A percentile compares a stretch with the other conserved stretches of the same genome.
These are phyloP conservation scores for Apotomis betuletana DNA, from an alignment of 2,888 invertebrate genomes.

Conservation along the genomic window DNA sequence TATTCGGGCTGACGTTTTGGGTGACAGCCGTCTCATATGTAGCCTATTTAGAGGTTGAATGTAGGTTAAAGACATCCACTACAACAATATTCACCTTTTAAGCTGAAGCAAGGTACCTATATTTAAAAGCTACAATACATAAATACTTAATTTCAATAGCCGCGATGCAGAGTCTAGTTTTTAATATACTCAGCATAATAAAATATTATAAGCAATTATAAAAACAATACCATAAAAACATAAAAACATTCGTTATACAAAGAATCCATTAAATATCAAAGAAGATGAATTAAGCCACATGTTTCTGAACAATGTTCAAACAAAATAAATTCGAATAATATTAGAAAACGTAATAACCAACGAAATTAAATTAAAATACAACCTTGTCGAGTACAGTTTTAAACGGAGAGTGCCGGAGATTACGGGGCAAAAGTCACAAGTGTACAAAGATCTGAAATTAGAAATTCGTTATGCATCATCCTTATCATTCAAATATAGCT, in stretches of 20 bases:
- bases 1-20: too few species aligned
- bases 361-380: slow-evolving; percentile 39
- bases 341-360: slow-evolving; percentile 35
- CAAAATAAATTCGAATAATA: slow-evolving; percentile 31
- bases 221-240: background rate
- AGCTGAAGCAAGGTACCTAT: too few species aligned
- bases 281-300: slow-evolving; percentile 10
- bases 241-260: background rate
- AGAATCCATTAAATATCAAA: slow-evolving; percentile 22
- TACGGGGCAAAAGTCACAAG: slow-evolving; percentile 22
- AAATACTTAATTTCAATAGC: too few species aligned
- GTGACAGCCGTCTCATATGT: too few species aligned
- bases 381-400: slow-evolving; percentile 28
- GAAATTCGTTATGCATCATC: too few species aligned
- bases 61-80: too few species aligned
- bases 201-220: background rate
- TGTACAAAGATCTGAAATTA: background rate
- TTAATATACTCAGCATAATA: too few species aligned
- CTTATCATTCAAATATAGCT: too few species aligned
- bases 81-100: too few species aligned
- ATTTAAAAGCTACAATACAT: too few species aligned
- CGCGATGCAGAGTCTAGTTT: too few species aligned
- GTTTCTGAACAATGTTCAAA: slow-evolving; percentile 17
- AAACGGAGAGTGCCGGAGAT: slow-evolving; percentile 33
- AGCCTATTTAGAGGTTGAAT: too few species aligned